Evolutionary conservation across 2,888 invertebrate species (phyloP).

Genomic region (Capitulum mitella): DNA sequence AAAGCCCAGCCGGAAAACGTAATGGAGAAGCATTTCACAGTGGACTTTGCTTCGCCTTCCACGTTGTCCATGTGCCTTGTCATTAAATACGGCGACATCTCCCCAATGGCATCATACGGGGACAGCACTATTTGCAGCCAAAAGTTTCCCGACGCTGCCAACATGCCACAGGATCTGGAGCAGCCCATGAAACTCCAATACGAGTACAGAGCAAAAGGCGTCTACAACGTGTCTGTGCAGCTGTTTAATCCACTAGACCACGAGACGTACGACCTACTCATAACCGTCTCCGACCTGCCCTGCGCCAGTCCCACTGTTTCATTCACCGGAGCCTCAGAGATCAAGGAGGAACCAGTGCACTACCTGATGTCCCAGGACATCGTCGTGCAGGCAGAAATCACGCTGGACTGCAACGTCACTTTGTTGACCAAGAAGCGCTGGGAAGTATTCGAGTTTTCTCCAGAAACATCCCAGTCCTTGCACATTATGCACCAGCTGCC

Average conservation of each 20-base stretch:
- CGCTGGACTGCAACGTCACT: background rate
- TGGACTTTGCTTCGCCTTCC: background rate
- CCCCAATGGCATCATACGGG: background rate
- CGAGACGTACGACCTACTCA: background rate
- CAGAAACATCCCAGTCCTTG: background rate
- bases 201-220: background rate
- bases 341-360: background rate
- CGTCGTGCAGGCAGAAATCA: background rate
- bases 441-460: background rate
- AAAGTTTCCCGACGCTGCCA: background rate
- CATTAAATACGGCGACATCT: background rate
- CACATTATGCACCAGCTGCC: background rate
- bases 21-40: background rate
- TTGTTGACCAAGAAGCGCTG: background rate
- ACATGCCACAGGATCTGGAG: background rate
- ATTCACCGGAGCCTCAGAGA: background rate
- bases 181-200: background rate
- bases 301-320: background rate
- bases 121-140: background rate
- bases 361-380: background rate
- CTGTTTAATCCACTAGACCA: background rate
- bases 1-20: background rate
- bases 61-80: background rate
- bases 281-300: background rate
- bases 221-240: background rate